Conservation (phyloP, 2,797 vertebrate species). For the Rhyacichthys aspro region DNA sequence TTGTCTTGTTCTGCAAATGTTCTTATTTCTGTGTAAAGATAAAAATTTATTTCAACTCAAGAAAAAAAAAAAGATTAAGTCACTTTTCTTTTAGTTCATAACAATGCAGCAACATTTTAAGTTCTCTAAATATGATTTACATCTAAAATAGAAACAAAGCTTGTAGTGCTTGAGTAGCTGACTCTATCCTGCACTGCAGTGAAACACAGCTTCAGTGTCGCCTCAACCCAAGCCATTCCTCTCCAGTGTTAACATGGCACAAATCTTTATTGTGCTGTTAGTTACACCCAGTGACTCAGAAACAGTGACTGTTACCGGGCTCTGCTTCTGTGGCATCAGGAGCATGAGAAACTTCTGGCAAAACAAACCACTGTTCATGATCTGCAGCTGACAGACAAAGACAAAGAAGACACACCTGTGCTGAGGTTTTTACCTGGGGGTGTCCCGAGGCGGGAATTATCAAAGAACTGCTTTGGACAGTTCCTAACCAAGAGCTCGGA, state of each 20-base stretch:
- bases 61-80: too few relatives aligned
- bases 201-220: constrained; percentile 1
- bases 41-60: too few relatives aligned
- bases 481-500: constrained; percentile 38
- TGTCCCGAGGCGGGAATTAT: constrained; percentile 76
- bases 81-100: too few relatives aligned
- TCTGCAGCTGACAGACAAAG: fast-evolving
- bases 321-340: constrained; percentile 20
- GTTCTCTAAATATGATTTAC: too few relatives aligned
- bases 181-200: too few relatives aligned
- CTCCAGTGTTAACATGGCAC: too few relatives aligned
- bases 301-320: constrained; percentile 48
- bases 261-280: constrained; percentile 13
- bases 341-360: constrained; percentile 42
- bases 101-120: too few relatives aligned
- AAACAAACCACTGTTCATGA: constrained; percentile 35
- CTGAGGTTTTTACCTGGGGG: constrained; percentile 59
- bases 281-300: constrained; percentile 12
- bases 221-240: too few relatives aligned
- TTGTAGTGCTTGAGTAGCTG: too few relatives aligned
- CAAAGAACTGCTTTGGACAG: constrained; percentile 77
- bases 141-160: neutral
- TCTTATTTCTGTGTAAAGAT: too few relatives aligned
- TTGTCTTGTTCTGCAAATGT: too few relatives aligned
- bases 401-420: fast-evolving